phyloP scores from a whole-genome alignment of 2,113 vertebrate genomes.

The Circaetus gallicus region DNA sequence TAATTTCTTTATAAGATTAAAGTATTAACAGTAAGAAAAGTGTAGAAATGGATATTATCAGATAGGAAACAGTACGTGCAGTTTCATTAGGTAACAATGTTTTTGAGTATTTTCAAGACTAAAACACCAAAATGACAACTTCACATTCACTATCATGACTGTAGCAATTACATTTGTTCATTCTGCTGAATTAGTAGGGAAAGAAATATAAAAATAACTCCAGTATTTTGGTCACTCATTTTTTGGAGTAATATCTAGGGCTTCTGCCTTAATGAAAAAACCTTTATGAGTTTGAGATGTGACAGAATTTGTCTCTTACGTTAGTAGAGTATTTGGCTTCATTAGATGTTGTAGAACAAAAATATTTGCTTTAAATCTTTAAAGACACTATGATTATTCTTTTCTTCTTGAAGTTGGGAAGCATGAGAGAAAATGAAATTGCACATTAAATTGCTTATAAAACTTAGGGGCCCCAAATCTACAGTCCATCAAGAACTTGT shows the following conservation, averaged over 20 bases:
- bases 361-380: neutral
- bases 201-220: neutral
- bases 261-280: neutral
- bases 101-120: neutral
- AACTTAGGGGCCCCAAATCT: neutral
- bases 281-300: neutral
- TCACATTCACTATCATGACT: neutral
- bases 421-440: neutral
- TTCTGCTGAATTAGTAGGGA: neutral
- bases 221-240: neutral
- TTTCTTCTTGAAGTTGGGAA: neutral
- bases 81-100: neutral
- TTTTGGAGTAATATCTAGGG: neutral
- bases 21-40: neutral
- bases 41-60: accelerated
- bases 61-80: neutral
- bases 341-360: neutral
- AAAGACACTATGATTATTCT: neutral
- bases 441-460: neutral
- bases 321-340: neutral
- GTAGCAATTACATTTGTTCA: neutral
- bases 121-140: neutral
- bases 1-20: neutral
- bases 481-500: neutral
- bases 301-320: neutral